Percentiles rank a stretch among this genome's conserved stretches.
Evolutionary conservation across 1,140 invertebrate species (phyloP).

Genomic region (Gerris buenoi): DNA sequence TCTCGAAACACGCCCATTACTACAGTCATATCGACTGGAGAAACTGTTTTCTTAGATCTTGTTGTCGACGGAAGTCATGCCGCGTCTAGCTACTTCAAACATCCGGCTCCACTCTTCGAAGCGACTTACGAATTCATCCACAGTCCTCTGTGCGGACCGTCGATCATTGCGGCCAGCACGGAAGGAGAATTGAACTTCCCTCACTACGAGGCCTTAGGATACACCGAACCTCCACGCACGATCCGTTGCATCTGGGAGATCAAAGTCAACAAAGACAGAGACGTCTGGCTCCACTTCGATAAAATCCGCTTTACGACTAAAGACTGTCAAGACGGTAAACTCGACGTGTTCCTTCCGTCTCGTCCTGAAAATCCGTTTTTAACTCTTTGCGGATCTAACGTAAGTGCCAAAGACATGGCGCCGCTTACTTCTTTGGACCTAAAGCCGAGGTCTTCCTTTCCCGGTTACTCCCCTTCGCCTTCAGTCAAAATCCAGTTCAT

Average conservation of each 20-base stretch:
- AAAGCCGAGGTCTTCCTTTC: conserved; percentile 40
- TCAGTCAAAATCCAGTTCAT: conserved; percentile 49
- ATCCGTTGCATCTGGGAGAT: conserved; percentile 81
- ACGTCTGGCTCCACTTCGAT: conserved; percentile 73
- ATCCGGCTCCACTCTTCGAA: conserved; percentile 60
- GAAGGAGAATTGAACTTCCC: conserved; percentile 68
- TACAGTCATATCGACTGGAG: conserved; percentile 26
- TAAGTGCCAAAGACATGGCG: conserved; percentile 56
- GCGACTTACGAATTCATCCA: conserved; percentile 74
- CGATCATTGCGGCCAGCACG: conserved; percentile 52
- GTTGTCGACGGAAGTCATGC: conserved; percentile 65
- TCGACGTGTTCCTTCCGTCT: conserved; percentile 62
- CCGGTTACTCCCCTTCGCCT: conserved; percentile 36
- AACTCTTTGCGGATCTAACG: conserved; percentile 66
- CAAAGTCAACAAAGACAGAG: conserved; percentile 57
- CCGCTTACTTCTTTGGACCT: conserved; percentile 60
- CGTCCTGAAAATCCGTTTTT: conserved; percentile 46
- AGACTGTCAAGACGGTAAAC: conserved; percentile 63
- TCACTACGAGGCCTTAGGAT: conserved; percentile 63
- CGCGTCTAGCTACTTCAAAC: conserved; percentile 73
- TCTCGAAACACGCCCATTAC: conserved; percentile 9
- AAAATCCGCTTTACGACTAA: conserved; percentile 61
- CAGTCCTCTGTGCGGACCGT: conserved; percentile 68
- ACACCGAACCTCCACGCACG: conserved; percentile 51
- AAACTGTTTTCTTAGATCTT: conserved; percentile 58